phyloP scores from a whole-genome alignment of 2,888 invertebrate species.

The Drosophila mayaguana region DNA sequence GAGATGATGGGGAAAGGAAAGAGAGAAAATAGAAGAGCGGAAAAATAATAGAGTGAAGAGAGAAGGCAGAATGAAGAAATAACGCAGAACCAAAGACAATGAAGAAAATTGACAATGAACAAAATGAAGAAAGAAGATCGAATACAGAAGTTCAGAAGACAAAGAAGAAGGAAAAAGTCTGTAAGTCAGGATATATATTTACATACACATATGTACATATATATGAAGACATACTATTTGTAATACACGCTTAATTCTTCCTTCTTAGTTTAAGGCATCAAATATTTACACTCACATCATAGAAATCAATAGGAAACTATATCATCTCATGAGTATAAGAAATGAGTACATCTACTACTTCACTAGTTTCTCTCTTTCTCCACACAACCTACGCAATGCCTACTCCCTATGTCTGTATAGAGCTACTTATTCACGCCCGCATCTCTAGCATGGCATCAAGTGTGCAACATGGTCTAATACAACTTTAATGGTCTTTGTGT shows the following conservation, averaged over 20 bases:
- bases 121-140: no score
- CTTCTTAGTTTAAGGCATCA: not conserved
- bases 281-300: not conserved
- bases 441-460: constrained; percentile 45
- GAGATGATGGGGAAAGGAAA: no score
- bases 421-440: constrained; percentile 36
- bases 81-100: no score
- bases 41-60: no score
- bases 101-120: no score
- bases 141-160: not conserved
- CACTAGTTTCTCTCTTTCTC: not conserved
- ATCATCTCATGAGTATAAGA: not conserved
- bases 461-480: constrained; percentile 53
- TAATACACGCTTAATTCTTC: not conserved
- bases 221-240: no score
- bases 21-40: no score
- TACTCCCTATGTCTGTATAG: not conserved
- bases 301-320: not conserved
- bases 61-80: no score
- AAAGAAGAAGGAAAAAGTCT: not conserved
- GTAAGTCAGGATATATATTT: no score
- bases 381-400: not conserved
- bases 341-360: not conserved
- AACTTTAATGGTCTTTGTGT: constrained; percentile 67
- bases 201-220: no score